Evolutionary conservation across 2,113 vertebrate genomes (phyloP).

Genomic region (Lophius piscatorius): DNA sequence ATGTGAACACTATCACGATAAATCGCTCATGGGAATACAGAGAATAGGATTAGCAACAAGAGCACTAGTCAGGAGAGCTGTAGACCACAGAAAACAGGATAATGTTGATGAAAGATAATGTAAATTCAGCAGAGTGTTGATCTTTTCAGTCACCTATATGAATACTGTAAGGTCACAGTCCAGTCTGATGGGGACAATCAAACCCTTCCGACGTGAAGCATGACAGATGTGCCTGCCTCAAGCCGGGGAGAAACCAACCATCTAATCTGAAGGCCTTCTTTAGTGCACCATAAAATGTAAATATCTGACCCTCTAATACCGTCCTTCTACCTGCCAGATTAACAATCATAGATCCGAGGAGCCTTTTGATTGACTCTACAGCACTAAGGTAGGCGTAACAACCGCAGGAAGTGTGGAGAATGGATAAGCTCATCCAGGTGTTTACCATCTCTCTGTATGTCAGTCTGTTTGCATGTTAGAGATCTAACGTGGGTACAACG

Average conservation of each 20-base stretch:
- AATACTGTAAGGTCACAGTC: background rate
- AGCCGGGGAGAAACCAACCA: slow-evolving; percentile 50
- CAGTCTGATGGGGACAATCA: background rate
- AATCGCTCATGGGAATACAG: slow-evolving; percentile 49
- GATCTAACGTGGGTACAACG: slow-evolving; percentile 37
- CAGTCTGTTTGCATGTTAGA: slow-evolving; percentile 20
- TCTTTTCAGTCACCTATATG: background rate
- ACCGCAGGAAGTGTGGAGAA: slow-evolving; percentile 3
- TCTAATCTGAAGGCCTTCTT: slow-evolving; percentile 78
- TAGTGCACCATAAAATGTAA: slow-evolving; percentile 85
- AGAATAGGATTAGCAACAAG: slow-evolving; percentile 44
- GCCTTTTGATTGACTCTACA: slow-evolving; percentile 43
- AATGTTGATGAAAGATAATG: slow-evolving; percentile 15
- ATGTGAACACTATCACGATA: slow-evolving; percentile 34
- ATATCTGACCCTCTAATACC: slow-evolving; percentile 71
- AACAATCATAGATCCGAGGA: slow-evolving; percentile 72
- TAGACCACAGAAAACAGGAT: slow-evolving; percentile 5
- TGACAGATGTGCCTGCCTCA: slow-evolving; percentile 48
- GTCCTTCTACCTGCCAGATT: slow-evolving; percentile 75
- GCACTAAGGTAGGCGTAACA: slow-evolving; percentile 27
- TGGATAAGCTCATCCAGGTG: slow-evolving; percentile 36
- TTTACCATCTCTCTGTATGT: slow-evolving; percentile 13
- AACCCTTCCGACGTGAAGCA: background rate
- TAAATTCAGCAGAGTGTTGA: slow-evolving; percentile 1
- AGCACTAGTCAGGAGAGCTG: slow-evolving; percentile 12